Conservation (phyloP, 2,113 vertebrate species). For the Prochilodus magdalenae region DNA sequence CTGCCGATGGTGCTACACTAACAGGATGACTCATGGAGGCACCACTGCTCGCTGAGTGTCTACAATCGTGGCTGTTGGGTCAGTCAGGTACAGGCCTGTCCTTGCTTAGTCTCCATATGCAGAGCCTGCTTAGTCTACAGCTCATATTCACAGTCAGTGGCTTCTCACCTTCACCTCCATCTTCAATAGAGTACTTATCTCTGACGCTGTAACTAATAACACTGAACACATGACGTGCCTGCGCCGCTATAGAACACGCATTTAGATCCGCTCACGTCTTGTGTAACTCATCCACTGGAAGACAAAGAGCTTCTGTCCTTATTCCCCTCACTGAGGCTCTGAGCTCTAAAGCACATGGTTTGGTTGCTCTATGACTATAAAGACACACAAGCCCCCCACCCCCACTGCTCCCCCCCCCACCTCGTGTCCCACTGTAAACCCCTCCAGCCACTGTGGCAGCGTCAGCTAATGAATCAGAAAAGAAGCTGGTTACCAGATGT, state of each 20-base stretch:
- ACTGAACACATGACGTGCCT: not conserved
- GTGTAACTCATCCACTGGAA: not conserved
- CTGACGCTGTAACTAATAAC: not conserved
- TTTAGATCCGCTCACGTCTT: not conserved
- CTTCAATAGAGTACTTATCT: not conserved
- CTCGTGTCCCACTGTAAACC: conserved; percentile 66
- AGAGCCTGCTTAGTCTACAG: too few relatives aligned
- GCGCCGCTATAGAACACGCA: conserved; percentile 44
- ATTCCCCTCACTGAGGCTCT: not conserved
- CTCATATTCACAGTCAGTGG: too few relatives aligned
- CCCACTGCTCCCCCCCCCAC: not conserved
- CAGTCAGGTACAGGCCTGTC: too few relatives aligned
- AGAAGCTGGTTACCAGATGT: conserved; percentile 93
- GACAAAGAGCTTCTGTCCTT: not conserved
- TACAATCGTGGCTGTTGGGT: too few relatives aligned
- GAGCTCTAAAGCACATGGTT: not conserved
- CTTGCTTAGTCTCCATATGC: too few relatives aligned
- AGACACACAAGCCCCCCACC: not conserved
- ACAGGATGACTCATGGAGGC: too few relatives aligned
- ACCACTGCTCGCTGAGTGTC: too few relatives aligned
- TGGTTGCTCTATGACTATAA: not conserved
- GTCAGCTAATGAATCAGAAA: conserved; percentile 91
- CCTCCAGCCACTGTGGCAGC: conserved; percentile 79
- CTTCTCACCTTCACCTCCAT: too few relatives aligned
- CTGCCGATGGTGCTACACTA: too few relatives aligned